Conservation (phyloP, 2,113 vertebrate genomes). For the Regulus satrapa region DNA sequence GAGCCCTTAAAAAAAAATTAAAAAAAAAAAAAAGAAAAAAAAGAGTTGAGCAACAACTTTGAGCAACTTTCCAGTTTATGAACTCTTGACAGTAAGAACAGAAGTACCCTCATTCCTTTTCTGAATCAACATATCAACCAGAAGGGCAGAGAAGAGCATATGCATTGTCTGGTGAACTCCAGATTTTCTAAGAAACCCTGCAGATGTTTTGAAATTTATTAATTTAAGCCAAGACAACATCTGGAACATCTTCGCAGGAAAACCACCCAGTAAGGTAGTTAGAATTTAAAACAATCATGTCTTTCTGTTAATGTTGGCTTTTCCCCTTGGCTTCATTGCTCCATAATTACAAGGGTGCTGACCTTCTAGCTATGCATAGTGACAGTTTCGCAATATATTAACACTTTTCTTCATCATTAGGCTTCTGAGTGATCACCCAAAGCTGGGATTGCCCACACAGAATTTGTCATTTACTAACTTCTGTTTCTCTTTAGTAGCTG, state of each 20-base stretch:
- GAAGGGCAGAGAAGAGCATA: neutral
- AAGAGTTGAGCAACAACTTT: neutral
- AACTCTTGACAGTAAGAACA: neutral
- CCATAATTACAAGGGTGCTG: neutral
- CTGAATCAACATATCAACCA: neutral
- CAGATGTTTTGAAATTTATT: slow-evolving; percentile 39
- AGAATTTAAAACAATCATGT: slow-evolving; percentile 26
- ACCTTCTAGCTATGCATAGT: neutral
- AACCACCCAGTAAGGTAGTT: slow-evolving; percentile 62
- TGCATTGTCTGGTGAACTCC: neutral
- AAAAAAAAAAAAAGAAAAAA: neutral
- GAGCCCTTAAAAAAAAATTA: neutral
- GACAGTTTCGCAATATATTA: neutral
- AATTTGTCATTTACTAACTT: neutral
- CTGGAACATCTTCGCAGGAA: slow-evolving; percentile 56
- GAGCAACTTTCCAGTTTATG: neutral
- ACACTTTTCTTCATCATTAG: neutral
- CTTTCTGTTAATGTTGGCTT: slow-evolving; percentile 32
- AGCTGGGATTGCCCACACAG: neutral
- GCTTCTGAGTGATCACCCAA: neutral
- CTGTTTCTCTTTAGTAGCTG: neutral
- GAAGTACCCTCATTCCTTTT: neutral
- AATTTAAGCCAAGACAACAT: slow-evolving; percentile 51
- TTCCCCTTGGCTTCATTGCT: neutral
- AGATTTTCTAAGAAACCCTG: slow-evolving; percentile 1